Percentiles rank a stretch among this genome's conserved stretches.
Evolutionary conservation across 2,888 invertebrate genomes (phyloP).

Genomic region (Eupithecia centaureata): DNA sequence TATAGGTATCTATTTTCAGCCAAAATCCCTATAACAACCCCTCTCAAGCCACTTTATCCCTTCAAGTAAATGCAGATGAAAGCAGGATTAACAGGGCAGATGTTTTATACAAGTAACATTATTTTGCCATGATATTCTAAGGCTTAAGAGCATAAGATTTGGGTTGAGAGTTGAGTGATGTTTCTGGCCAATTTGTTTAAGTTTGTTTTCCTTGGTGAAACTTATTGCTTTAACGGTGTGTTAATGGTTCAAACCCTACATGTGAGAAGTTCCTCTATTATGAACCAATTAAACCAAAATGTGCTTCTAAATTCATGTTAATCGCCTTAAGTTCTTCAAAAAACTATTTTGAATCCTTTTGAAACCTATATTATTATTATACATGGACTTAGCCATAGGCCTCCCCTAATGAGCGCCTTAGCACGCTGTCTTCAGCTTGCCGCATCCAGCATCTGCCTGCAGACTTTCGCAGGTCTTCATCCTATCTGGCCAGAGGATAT

Average conservation of each 20-base stretch:
- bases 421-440: no score
- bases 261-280: neutral
- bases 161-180: slow-evolving; percentile 23
- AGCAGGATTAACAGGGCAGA: slow-evolving; percentile 49
- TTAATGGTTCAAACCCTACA: slow-evolving; percentile 24
- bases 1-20: slow-evolving; percentile 14
- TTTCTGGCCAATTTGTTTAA: slow-evolving; percentile 41
- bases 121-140: slow-evolving; percentile 19
- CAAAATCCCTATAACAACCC: slow-evolving; percentile 18
- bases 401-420: no score
- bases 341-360: no score
- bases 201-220: slow-evolving; percentile 35
- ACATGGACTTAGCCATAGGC: no score
- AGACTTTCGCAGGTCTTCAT: no score
- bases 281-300: neutral
- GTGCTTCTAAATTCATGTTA: neutral
- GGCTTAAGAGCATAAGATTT: slow-evolving; percentile 13
- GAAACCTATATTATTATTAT: no score
- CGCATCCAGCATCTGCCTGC: no score
- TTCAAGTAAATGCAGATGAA: slow-evolving; percentile 48
- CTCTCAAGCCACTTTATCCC: slow-evolving; percentile 46
- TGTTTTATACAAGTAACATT: slow-evolving; percentile 46
- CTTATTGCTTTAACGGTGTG: slow-evolving; percentile 34
- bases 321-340: no score
- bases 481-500: no score